Evolutionary conservation across 2,888 invertebrate genomes (phyloP), one percentile per base, ranked within the genome.

Genomic region (Ptilodon capucinus): DNA sequence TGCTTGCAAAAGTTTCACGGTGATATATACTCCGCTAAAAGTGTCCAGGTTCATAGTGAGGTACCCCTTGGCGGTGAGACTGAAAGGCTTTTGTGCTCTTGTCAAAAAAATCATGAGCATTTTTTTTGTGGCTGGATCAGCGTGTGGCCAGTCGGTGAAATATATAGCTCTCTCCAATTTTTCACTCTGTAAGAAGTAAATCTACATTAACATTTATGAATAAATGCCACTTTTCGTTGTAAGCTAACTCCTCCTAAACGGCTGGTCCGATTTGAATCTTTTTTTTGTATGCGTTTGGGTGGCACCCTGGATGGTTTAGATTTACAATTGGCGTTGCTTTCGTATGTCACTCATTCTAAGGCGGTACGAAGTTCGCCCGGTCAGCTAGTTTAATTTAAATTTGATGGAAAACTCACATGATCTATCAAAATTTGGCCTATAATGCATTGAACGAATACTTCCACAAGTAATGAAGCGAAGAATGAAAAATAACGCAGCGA

Each of bases 361-460:
- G n/a, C n/a, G n/a, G n/a, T n/a, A n/a, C n/a, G n/a, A n/a, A n/a
- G n/a, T n/a, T n/a, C n/a, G n/a, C n/a, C n/a, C n/a, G n/a, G n/a
- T n/a, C n/a, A n/a, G n/a, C n/a, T n/a, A n/a, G n/a, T n/a, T n/a
- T n/a, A n/a, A n/a, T n/a, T n/a, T n/a, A n/a, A n/a, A n/a, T n/a
- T n/a, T n/a, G n/a, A 19, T 19, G 1, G 21, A 19, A 40, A 17
- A 76, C 83, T 70, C 69, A 88, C 90, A 39, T 88, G 84, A 57
- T 88, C 77, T 47, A 74, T 78, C 30, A 90, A 58, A n/a, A 83
- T 63, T 63, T 90, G 89, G 19, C 90, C 90, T 21, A 84, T 75
- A 9, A 83, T 68, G 36, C 90, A 89, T 41, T 82, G 82, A 21
- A 79, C 60, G 40, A 86, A 82, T 18, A 80, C 76, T 41, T 85